Percentiles rank a stretch among this genome's conserved stretches.
Conservation (phyloP, 2,113 vertebrate species). For the Chaetorhynchus papuensis region DNA sequence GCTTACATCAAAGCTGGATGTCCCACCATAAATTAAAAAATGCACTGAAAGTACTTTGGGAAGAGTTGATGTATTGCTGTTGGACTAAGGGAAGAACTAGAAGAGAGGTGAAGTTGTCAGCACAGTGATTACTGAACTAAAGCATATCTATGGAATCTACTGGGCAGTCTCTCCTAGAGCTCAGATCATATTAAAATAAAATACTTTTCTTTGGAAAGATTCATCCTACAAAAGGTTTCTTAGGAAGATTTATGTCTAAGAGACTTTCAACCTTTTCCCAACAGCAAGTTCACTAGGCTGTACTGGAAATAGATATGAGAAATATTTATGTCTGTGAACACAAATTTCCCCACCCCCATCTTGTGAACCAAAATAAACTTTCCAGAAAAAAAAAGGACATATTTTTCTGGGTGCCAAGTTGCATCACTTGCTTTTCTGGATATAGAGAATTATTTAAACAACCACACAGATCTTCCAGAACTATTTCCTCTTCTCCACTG, state of each 20-base stretch:
- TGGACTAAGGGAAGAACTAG: background rate
- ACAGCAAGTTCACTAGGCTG: background rate
- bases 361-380: background rate
- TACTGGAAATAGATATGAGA: background rate
- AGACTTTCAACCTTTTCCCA: background rate
- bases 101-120: background rate
- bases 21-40: background rate
- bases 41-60: background rate
- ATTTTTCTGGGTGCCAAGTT: background rate
- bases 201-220: background rate
- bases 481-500: background rate
- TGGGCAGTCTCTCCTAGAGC: background rate
- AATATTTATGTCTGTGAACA: background rate
- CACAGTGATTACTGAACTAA: background rate
- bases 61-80: background rate
- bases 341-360: background rate
- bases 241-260: background rate
- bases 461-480: background rate
- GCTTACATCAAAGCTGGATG: background rate
- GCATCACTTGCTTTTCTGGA: background rate
- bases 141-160: background rate
- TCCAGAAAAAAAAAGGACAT: background rate
- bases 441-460: background rate
- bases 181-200: background rate
- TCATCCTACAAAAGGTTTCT: background rate